Percentiles rank a stretch among this genome's conserved stretches.
Conservation (phyloP, 2,888 invertebrate species). For the Pollenia amentaria region DNA sequence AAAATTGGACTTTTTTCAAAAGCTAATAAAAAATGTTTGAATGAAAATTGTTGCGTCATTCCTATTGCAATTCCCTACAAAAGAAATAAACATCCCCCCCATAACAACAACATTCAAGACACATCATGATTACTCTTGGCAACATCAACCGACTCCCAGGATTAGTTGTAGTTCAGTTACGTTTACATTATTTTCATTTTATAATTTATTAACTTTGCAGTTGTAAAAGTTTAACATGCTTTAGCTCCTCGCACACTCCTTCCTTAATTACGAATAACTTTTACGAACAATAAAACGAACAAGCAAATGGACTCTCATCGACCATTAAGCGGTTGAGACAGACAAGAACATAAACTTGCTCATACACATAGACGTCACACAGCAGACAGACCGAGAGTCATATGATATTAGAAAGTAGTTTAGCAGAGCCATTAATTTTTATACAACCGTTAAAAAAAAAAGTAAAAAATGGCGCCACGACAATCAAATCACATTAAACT, state of each 20-base stretch:
- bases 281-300: constrained; percentile 17
- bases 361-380: neutral
- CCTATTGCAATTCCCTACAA: neutral
- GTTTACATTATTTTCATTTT: constrained; percentile 52
- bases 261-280: neutral
- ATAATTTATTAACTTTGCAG: constrained; percentile 50
- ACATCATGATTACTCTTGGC: constrained; percentile 44
- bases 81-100: neutral
- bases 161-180: constrained; percentile 54
- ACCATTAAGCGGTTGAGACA: constrained; percentile 48
- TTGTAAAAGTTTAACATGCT: constrained; percentile 44
- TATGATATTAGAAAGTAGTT: constrained; percentile 56
- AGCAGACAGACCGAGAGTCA: neutral
- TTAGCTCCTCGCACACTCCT: neutral
- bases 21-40: no score
- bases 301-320: constrained; percentile 42
- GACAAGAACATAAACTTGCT: neutral
- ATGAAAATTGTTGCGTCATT: neutral
- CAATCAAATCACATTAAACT: constrained; percentile 65
- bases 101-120: constrained; percentile 2
- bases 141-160: constrained; percentile 27
- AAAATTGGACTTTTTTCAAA: no score
- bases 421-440: constrained; percentile 60
- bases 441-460: constrained; percentile 45
- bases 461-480: constrained; percentile 58